These are phyloP conservation scores for Clupea harengus DNA, from an alignment of 2,113 vertebrate genomes.

Conservation along the genomic window DNA sequence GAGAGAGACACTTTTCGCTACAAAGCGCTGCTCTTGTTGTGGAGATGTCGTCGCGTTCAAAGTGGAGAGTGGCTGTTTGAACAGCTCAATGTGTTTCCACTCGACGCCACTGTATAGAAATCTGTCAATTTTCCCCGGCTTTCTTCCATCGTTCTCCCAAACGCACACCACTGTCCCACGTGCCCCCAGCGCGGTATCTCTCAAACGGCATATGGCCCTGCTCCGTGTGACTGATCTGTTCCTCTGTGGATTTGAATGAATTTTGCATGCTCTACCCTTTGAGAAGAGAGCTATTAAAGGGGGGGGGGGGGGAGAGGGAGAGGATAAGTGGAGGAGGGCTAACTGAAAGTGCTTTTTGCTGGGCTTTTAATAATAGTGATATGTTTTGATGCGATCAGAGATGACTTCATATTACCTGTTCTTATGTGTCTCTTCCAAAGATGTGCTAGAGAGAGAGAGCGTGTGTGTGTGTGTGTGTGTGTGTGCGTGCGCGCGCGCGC, in stretches of 20 bases:
- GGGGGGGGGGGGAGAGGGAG: not conserved
- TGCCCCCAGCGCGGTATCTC: slow-evolving; percentile 24
- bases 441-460: slow-evolving; percentile 19
- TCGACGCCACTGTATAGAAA: slow-evolving; percentile 16
- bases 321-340: not conserved
- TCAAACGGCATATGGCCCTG: slow-evolving; percentile 21
- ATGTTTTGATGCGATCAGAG: slow-evolving; percentile 50
- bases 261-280: slow-evolving; percentile 48
- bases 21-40: slow-evolving; percentile 22
- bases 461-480: slow-evolving; percentile 20
- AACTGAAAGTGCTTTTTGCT: slow-evolving; percentile 44
- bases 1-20: not conserved
- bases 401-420: slow-evolving; percentile 46
- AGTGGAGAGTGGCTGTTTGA: slow-evolving; percentile 14
- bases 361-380: slow-evolving; percentile 54
- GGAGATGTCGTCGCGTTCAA: slow-evolving; percentile 6
- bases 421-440: slow-evolving; percentile 35
- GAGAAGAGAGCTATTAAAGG: slow-evolving; percentile 49
- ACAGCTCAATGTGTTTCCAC: slow-evolving; percentile 21
- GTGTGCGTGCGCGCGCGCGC: slow-evolving; percentile 10
- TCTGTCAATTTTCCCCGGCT: slow-evolving; percentile 15
- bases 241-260: slow-evolving; percentile 44
- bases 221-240: slow-evolving; percentile 39
- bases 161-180: not conserved
- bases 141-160: not conserved